Percentiles rank a stretch among this genome's conserved stretches.
phyloP scores from a whole-genome alignment of 2,888 invertebrate species.

The Noctua comes region DNA sequence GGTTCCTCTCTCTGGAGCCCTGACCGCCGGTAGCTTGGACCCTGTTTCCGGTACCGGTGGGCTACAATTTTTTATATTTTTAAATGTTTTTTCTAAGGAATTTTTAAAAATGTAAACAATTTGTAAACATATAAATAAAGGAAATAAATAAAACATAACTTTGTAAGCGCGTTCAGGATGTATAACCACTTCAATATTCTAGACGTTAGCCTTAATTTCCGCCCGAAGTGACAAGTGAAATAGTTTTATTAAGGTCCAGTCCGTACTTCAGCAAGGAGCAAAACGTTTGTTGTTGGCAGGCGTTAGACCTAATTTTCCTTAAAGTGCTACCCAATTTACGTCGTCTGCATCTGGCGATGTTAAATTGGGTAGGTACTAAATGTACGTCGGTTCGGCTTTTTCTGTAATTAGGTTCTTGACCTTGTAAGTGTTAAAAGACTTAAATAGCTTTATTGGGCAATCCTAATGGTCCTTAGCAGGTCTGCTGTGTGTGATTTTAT shows the following conservation, averaged over 20 bases:
- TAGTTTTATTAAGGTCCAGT: constrained; percentile 11
- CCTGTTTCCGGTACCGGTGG: too few relatives aligned
- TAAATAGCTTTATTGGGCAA: constrained; percentile 17
- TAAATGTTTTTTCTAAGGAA: too few relatives aligned
- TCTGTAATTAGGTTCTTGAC: constrained; percentile 24
- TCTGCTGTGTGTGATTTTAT: not conserved
- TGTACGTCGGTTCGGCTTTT: constrained; percentile 19
- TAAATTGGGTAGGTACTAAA: constrained; percentile 18
- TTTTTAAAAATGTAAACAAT: too few relatives aligned
- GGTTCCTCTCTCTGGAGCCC: too few relatives aligned
- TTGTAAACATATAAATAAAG: too few relatives aligned
- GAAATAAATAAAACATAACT: not conserved
- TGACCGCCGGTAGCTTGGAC: too few relatives aligned
- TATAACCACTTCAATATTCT: not conserved
- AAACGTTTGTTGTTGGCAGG: constrained; percentile 8
- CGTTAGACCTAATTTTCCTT: constrained; percentile 39
- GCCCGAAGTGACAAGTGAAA: not conserved
- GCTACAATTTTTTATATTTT: too few relatives aligned
- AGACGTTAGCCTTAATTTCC: constrained; percentile 9
- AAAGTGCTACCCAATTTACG: constrained; percentile 50
- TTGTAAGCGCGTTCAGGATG: not conserved
- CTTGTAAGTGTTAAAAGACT: not conserved
- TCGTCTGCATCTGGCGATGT: constrained; percentile 30
- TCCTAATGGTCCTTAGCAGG: not conserved
- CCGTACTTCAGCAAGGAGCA: constrained; percentile 8